A percentile compares a stretch with the other conserved stretches of the same genome.
Conservation (phyloP, 2,113 vertebrate genomes). For the Psilopogon haemacephalus region DNA sequence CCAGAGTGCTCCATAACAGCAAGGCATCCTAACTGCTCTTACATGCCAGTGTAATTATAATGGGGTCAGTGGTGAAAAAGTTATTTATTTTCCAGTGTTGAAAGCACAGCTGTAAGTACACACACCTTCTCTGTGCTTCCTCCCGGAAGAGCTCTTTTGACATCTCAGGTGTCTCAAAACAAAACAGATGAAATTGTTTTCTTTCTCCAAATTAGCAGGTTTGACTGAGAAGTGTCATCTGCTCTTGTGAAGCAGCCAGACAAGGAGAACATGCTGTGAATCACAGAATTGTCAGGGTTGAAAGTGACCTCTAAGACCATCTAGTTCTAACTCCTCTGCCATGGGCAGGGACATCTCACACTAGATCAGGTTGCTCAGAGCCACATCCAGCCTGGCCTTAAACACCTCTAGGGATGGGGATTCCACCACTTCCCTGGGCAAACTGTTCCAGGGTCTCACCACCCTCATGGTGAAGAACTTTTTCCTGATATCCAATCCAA, state of each 20-base stretch:
- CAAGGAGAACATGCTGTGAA: not conserved
- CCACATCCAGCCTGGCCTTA: too few species aligned
- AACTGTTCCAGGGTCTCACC: too few species aligned
- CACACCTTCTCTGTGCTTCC: conserved; percentile 41
- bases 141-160: conserved; percentile 7
- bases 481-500: too few species aligned
- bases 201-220: conserved; percentile 28
- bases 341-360: too few species aligned
- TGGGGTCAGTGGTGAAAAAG: not conserved
- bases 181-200: conserved; percentile 14
- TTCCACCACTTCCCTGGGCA: too few species aligned
- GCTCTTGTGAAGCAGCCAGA: not conserved
- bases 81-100: conserved; percentile 47
- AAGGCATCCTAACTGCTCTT: conserved; percentile 25
- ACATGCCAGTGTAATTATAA: conserved; percentile 2
- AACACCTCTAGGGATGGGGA: too few species aligned
- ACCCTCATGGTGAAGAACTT: too few species aligned
- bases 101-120: conserved; percentile 53
- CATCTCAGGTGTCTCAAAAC: conserved; percentile 30
- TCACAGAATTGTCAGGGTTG: not conserved
- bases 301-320: too few species aligned
- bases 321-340: too few species aligned
- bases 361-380: too few species aligned
- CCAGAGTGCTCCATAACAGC: not conserved
- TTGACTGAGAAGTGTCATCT: conserved; percentile 27